Percentiles rank a stretch among this genome's conserved stretches.
Conservation (phyloP, 2,113 vertebrate genomes). For the Erythrolamprus reginae region DNA sequence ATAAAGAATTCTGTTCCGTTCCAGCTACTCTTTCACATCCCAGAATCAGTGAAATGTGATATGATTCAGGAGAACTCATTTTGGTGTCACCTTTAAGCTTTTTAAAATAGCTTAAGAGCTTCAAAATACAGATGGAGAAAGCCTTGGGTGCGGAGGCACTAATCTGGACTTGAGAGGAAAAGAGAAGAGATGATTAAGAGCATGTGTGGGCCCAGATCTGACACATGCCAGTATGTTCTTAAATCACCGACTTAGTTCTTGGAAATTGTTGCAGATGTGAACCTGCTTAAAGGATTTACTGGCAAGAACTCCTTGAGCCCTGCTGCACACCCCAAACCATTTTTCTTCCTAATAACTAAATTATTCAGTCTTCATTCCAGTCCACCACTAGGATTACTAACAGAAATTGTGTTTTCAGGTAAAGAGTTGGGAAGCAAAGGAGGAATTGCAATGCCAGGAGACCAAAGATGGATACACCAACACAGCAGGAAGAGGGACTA, state of each 20-base stretch:
- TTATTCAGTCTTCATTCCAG: not conserved
- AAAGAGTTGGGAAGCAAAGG: too few species aligned
- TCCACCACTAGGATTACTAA: not conserved
- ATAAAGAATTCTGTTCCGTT: too few species aligned
- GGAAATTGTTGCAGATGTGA: not conserved
- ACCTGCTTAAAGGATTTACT: not conserved
- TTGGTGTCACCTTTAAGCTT: not conserved
- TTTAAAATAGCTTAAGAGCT: not conserved
- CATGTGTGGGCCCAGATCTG: not conserved
- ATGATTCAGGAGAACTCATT: not conserved
- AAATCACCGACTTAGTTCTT: not conserved
- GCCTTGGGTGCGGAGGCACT: not conserved
- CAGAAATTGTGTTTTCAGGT: not conserved
- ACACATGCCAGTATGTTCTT: not conserved
- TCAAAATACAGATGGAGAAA: not conserved
- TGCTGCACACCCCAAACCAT: not conserved
- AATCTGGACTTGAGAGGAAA: not conserved
- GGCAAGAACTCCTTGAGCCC: not conserved
- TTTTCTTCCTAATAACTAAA: not conserved
- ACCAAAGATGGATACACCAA: too few species aligned
- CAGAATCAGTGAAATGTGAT: not conserved
- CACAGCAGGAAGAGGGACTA: too few species aligned
- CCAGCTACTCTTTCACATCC: too few species aligned
- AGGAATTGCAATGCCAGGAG: too few species aligned
- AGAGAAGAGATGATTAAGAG: not conserved